A percentile compares a stretch with the other conserved stretches of the same genome.
phyloP scores from a whole-genome alignment of 1,140 invertebrate species.

The Leptonema lineaticorne region DNA sequence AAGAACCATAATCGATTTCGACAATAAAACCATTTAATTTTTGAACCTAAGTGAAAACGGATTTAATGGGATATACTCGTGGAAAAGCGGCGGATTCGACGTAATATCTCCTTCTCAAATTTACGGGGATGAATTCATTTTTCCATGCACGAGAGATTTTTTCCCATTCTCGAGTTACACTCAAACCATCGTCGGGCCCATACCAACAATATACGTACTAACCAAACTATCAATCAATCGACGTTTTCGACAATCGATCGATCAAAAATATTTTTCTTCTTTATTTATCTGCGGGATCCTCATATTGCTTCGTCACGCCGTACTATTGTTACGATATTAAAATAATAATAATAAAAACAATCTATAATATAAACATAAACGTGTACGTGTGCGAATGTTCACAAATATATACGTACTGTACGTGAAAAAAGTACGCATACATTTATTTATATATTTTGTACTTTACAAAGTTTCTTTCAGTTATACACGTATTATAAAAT shows the following conservation, averaged over 20 bases:
- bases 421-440: too few species aligned
- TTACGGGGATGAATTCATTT: background rate
- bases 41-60: background rate
- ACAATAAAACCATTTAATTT: slow-evolving; percentile 17
- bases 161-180: background rate
- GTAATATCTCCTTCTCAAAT: background rate
- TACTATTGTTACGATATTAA: background rate
- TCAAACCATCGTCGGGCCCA: background rate
- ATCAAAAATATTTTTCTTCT: background rate
- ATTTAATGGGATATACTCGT: background rate
- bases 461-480: too few species aligned
- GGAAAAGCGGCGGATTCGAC: background rate
- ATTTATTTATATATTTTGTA: too few species aligned
- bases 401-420: too few species aligned
- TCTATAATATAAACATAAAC: too few species aligned
- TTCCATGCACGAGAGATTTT: background rate
- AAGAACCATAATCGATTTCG: too few species aligned
- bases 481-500: too few species aligned
- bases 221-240: background rate
- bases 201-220: too few species aligned
- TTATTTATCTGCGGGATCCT: background rate
- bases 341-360: background rate
- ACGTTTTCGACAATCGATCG: background rate
- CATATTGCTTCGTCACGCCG: background rate
- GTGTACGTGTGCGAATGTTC: too few species aligned